Evolutionary conservation across 2,797 vertebrate genomes (phyloP), one percentile per base, ranked within the genome.

Genomic region (Benthosema pterotum): DNA sequence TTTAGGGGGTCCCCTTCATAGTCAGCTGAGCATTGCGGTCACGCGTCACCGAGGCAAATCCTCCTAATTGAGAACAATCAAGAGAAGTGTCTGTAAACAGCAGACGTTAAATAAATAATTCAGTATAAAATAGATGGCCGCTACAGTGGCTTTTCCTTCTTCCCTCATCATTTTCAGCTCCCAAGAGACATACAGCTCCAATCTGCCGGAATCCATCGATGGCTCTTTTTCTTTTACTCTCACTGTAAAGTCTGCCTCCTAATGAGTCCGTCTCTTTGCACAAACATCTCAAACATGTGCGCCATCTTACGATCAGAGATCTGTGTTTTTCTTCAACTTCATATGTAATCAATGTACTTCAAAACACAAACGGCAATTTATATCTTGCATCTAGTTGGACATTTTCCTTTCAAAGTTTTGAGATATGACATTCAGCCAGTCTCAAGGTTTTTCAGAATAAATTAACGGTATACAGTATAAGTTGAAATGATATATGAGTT

Each of bases 21-120:
- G 82, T 82, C 77, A 85, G 68, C 75, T 65, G 83, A 87, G 82
- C 86, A 75, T 83, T 77, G 71, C 75, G 68, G 83, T 83, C 49
- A 22, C 63, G 74, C 70, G 13, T 63, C 74, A n/a, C 72, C 60
- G 78, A 80, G 72, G 75, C 69, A 52, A 83, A 83, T 84, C 83
- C 62, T 53, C 70, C 83, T 90, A 90, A 91, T 86, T 85, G 89
- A 89, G 77, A 78, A 70, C 88, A 76, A 82, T 83, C 80, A 80
- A 69, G 78, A 79, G 75, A 85, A 79, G 86, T 82, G 83, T 89
- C 79, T 84, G 85, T 81, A 79, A 88, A 88, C 78, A 87, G 71
- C 78, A 57, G 66, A 59, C 60, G 12, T 25, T 49, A 74, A 90
- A 86, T 76, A 88, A 87, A 91, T 74, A 79, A 65, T 66, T 83